These are phyloP conservation scores for Perognathus longimembris DNA, from an alignment of 2,113 vertebrate species.

Conservation along the genomic window DNA sequence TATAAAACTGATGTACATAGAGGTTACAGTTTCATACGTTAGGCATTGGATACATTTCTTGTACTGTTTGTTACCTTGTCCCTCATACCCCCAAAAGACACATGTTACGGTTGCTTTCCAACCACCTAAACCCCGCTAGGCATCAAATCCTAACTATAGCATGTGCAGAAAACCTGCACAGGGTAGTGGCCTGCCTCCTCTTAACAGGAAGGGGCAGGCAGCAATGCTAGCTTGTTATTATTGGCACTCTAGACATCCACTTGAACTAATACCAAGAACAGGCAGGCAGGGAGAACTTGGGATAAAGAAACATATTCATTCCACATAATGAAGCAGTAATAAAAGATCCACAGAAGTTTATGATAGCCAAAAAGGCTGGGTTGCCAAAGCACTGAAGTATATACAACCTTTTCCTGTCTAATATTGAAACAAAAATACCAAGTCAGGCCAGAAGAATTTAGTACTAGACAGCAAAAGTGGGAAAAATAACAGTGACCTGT, in stretches of 20 bases:
- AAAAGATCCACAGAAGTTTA: conserved; percentile 41
- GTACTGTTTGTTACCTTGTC: no score
- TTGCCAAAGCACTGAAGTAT: conserved; percentile 2
- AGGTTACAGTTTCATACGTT: no score
- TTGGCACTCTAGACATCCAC: conserved; percentile 22
- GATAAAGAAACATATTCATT: conserved; percentile 62
- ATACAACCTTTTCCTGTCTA: conserved; percentile 35
- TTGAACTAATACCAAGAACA: conserved; percentile 63
- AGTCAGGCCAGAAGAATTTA: not conserved
- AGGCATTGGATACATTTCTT: no score
- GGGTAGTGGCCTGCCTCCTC: not conserved
- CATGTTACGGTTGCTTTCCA: not conserved
- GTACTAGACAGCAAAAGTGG: not conserved
- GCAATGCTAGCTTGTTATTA: conserved; percentile 30
- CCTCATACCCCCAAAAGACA: no score
- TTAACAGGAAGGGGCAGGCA: not conserved
- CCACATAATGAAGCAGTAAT: conserved; percentile 43
- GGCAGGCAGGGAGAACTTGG: conserved; percentile 29
- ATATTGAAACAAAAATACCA: not conserved
- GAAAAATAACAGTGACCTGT: not conserved
- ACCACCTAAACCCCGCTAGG: not conserved
- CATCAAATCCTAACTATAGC: not conserved
- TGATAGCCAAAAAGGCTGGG: conserved; percentile 1
- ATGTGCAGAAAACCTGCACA: not conserved
- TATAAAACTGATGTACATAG: no score